phyloP scores from a whole-genome alignment of 2,113 vertebrate species.

The Ameiurus melas region DNA sequence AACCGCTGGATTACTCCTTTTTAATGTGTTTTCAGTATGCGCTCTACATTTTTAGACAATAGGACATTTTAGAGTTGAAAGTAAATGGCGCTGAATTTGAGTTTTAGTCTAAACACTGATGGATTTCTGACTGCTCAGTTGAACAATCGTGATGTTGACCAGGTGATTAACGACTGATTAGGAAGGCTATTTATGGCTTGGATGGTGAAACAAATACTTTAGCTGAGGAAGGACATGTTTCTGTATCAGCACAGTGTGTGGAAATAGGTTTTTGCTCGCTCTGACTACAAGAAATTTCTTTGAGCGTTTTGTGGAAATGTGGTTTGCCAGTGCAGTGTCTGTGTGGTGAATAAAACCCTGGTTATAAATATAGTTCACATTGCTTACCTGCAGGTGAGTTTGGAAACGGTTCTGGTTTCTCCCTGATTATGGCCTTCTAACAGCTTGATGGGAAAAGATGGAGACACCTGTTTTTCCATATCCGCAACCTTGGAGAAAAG shows the following conservation, averaged over 20 bases:
- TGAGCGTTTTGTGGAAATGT: not conserved
- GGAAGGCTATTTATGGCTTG: not conserved
- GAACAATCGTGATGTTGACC: not conserved
- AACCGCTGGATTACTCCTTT: not conserved
- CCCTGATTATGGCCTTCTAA: not conserved
- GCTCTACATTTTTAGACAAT: not conserved
- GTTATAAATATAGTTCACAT: not conserved
- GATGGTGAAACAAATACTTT: constrained; percentile 5
- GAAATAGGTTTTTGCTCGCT: not conserved
- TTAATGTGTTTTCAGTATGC: not conserved
- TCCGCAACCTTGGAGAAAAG: not conserved
- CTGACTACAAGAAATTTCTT: not conserved
- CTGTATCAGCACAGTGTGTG: not conserved
- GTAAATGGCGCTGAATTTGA: not conserved
- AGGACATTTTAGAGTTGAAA: not conserved
- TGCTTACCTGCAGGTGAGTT: not conserved
- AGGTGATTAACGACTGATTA: not conserved
- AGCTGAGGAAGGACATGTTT: not conserved
- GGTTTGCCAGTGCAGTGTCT: not conserved
- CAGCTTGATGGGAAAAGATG: not conserved
- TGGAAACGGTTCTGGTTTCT: not conserved
- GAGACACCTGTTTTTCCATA: not conserved
- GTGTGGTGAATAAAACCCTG: not conserved
- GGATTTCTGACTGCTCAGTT: not conserved
- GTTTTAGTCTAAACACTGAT: not conserved